A percentile compares a stretch with the other conserved stretches of the same genome.
phyloP scores from a whole-genome alignment of 1,140 invertebrate species.

The Dendroctonus valens region DNA sequence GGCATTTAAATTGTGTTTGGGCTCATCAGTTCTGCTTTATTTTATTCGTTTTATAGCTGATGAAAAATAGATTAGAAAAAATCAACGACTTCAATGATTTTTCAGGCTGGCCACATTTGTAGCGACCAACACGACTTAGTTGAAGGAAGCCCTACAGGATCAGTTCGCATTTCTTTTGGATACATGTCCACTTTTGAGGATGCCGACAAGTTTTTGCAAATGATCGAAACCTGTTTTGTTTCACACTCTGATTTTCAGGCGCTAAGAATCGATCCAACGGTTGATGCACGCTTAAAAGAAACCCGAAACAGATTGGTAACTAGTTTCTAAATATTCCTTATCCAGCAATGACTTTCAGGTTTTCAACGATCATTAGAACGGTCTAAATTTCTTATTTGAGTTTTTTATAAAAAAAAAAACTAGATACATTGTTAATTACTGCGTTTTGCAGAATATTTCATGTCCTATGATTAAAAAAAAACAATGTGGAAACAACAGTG shows the following conservation, averaged over 20 bases:
- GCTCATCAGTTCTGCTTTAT: neutral
- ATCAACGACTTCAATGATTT: slow-evolving; percentile 19
- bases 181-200: slow-evolving; percentile 79
- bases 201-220: slow-evolving; percentile 67
- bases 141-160: slow-evolving; percentile 88
- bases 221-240: slow-evolving; percentile 73
- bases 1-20: slow-evolving; percentile 3
- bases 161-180: slow-evolving; percentile 91
- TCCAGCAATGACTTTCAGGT: too few species aligned
- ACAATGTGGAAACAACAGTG: too few species aligned
- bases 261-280: too few species aligned
- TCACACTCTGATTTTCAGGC: slow-evolving; percentile 28
- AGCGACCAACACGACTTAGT: slow-evolving; percentile 87
- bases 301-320: too few species aligned
- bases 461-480: too few species aligned
- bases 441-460: too few species aligned
- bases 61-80: neutral
- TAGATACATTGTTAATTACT: too few species aligned
- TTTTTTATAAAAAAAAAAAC: too few species aligned
- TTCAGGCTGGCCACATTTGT: slow-evolving; percentile 84
- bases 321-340: too few species aligned
- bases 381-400: too few species aligned
- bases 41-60: neutral
- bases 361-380: too few species aligned
- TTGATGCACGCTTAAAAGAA: too few species aligned